phyloP scores from a whole-genome alignment of 2,888 invertebrate species.

The Alcis repandata region DNA sequence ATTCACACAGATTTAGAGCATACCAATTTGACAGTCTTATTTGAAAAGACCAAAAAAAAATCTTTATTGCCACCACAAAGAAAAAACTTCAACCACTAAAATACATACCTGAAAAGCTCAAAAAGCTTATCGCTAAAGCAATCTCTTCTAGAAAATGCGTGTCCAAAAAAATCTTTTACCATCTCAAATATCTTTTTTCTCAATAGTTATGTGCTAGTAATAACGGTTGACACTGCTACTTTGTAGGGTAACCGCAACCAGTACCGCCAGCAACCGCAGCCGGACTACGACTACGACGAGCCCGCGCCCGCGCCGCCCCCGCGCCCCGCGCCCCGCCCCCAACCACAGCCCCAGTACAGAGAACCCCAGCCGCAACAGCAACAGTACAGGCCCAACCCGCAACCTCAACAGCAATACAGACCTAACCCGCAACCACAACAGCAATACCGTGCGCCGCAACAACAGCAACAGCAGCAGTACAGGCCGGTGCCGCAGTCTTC shows the following conservation, averaged over 20 bases:
- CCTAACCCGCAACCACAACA: conserved; percentile 57
- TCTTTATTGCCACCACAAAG: too few relatives aligned
- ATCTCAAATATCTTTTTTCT: too few relatives aligned
- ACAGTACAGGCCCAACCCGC: conserved; percentile 54
- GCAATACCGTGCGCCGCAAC: conserved; percentile 60
- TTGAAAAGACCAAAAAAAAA: too few relatives aligned
- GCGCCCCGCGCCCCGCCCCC: conserved; percentile 54
- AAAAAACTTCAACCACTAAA: too few relatives aligned
- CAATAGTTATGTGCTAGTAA: too few relatives aligned
- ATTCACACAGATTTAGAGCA: too few relatives aligned
- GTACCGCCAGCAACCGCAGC: conserved; percentile 61
- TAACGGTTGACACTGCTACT: too few relatives aligned
- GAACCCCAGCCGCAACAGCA: conserved; percentile 59
- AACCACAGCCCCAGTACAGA: conserved; percentile 58
- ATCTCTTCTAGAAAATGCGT: too few relatives aligned
- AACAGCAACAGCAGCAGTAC: conserved; percentile 60
- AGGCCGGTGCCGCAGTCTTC: conserved; percentile 59
- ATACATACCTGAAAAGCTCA: too few relatives aligned
- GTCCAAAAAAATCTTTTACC: too few relatives aligned
- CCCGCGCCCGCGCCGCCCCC: conserved; percentile 57
- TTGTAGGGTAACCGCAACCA: conserved; percentile 66
- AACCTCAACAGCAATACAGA: conserved; percentile 57
- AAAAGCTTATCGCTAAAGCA: too few relatives aligned
- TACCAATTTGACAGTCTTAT: too few relatives aligned
- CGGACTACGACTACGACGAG: conserved; percentile 75